phyloP scores from a whole-genome alignment of 2,113 vertebrate species.

The Channa argus region DNA sequence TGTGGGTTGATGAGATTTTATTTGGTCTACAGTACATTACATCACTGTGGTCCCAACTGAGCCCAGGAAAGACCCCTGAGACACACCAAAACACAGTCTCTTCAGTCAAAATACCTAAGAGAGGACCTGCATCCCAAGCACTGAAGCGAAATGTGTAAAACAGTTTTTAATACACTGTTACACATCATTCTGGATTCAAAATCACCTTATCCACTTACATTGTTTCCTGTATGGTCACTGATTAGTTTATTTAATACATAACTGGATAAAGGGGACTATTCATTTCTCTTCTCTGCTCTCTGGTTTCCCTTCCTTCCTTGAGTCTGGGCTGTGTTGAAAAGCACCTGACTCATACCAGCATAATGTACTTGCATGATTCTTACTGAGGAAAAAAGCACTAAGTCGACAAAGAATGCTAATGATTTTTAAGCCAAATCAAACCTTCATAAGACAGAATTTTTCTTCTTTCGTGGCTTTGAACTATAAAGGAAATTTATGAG shows the following conservation, averaged over 20 bases:
- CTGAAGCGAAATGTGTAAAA: no score
- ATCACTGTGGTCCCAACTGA: no score
- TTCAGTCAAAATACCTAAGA: no score
- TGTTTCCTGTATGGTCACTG: not conserved
- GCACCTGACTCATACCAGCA: slow-evolving; percentile 73
- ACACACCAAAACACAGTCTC: no score
- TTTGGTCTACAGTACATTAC: no score
- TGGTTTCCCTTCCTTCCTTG: not conserved
- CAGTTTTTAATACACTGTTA: no score
- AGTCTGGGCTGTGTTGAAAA: slow-evolving; percentile 42
- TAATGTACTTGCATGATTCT: slow-evolving; percentile 50
- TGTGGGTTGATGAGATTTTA: no score
- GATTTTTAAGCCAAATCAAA: slow-evolving; percentile 79
- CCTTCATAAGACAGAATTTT: slow-evolving; percentile 46
- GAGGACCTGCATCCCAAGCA: no score
- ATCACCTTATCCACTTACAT: not conserved
- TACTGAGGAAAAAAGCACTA: slow-evolving; percentile 40
- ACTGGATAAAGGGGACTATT: slow-evolving; percentile 7
- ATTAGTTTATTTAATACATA: not conserved
- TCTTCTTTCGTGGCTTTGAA: slow-evolving; percentile 52
- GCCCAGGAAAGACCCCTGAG: no score
- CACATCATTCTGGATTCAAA: no score
- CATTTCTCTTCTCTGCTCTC: not conserved
- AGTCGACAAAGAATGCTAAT: slow-evolving; percentile 76
- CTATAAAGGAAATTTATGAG: slow-evolving; percentile 32